Percentiles rank a stretch among this genome's conserved stretches.
Conservation (phyloP, 2,888 invertebrate genomes). For the Embidobia sp. region DNA sequence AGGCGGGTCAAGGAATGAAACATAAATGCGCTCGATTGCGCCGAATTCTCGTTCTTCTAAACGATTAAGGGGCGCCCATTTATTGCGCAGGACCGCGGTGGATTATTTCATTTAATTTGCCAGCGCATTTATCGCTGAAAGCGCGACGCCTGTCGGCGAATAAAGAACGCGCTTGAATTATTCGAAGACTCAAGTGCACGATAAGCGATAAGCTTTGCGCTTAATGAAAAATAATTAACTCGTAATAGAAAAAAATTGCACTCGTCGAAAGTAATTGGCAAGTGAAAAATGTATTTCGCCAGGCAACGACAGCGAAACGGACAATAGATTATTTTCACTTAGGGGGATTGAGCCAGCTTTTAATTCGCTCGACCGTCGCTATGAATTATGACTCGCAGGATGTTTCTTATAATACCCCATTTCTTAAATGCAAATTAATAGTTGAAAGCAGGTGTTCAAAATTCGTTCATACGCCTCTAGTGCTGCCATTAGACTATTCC, state of each 20-base stretch:
- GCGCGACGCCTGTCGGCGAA: too few species aligned
- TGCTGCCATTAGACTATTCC: slow-evolving; percentile 25
- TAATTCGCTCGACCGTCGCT: slow-evolving; percentile 3
- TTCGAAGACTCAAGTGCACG: background rate
- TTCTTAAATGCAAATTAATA: slow-evolving; percentile 40
- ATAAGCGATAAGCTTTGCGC: background rate
- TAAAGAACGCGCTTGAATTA: background rate
- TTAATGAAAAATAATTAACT: slow-evolving; percentile 6
- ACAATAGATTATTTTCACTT: slow-evolving; percentile 31
- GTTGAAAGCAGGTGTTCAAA: slow-evolving; percentile 17
- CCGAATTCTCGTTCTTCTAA: too few species aligned
- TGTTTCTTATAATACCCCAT: slow-evolving; percentile 34
- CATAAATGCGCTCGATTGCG: too few species aligned
- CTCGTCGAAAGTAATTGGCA: slow-evolving; percentile 14
- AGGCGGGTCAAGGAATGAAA: too few species aligned
- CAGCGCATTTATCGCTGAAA: too few species aligned
- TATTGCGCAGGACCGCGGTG: too few species aligned
- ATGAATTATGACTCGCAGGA: slow-evolving; percentile 19
- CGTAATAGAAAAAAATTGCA: background rate
- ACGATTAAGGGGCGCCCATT: too few species aligned
- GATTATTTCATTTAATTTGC: too few species aligned
- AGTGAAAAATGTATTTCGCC: slow-evolving; percentile 18
- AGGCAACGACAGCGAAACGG: slow-evolving; percentile 5
- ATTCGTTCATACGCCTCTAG: slow-evolving; percentile 7
- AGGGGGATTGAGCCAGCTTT: slow-evolving; percentile 8